A percentile compares a stretch with the other conserved stretches of the same genome.
Evolutionary conservation across 1,140 invertebrate species (phyloP).

Genomic region (Platyura marginata): DNA sequence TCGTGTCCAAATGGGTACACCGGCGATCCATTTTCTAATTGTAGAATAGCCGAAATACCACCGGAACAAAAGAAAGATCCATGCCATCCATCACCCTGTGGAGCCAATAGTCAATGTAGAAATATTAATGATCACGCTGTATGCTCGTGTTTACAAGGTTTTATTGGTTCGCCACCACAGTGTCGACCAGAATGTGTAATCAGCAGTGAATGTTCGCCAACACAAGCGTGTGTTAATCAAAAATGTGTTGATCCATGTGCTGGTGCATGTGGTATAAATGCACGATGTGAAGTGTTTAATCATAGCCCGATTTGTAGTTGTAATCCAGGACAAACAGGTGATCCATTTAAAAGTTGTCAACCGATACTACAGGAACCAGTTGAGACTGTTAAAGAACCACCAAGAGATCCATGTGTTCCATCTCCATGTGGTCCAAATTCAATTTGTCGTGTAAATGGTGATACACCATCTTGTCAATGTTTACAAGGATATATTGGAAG

Average conservation of each 20-base stretch:
- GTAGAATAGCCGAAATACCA: conserved; percentile 20
- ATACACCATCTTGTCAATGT: conserved; percentile 55
- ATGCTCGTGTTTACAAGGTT: conserved; percentile 36
- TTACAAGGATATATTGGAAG: conserved; percentile 54
- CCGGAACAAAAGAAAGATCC: conserved; percentile 42
- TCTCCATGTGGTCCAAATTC: conserved; percentile 61
- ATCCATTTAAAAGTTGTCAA: conserved; percentile 50
- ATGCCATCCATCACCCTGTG: conserved; percentile 49
- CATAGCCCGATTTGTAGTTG: conserved; percentile 73
- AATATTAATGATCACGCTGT: conserved; percentile 46
- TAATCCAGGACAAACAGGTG: conserved; percentile 55
- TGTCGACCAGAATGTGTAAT: conserved; percentile 32
- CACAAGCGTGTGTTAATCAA: conserved; percentile 49
- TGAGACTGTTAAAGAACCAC: conserved; percentile 49
- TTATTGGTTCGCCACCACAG: conserved; percentile 31
- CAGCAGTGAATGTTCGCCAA: conserved; percentile 35
- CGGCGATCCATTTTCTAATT: conserved; percentile 26
- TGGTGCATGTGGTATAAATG: conserved; percentile 38
- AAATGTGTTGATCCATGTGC: conserved; percentile 47
- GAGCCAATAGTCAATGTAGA: conserved; percentile 52
- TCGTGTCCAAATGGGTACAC: conserved; percentile 35
- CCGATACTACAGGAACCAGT: conserved; percentile 16
- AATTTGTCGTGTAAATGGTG: conserved; percentile 37
- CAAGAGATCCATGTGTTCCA: conserved; percentile 40
- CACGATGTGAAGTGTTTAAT: conserved; percentile 65